Evolutionary conservation across 2,797 vertebrate species (phyloP).

Genomic region (Rhincodon typus): DNA sequence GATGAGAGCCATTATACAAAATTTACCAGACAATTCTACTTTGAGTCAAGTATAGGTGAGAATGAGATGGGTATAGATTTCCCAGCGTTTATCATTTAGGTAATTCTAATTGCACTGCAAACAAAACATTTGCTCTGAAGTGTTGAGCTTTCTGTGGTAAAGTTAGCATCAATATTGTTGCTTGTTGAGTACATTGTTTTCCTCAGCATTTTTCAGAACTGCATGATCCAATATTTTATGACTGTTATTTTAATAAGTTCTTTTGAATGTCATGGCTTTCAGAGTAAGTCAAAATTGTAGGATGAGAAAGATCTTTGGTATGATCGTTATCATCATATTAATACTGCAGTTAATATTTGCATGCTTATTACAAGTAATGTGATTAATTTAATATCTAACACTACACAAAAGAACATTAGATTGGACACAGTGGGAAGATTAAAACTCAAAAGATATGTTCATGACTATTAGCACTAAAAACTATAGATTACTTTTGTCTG

Average conservation of each 20-base stretch:
- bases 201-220: background rate
- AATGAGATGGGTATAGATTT: too few species aligned
- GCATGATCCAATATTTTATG: background rate
- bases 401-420: slow-evolving; percentile 36
- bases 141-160: background rate
- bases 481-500: background rate
- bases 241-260: background rate
- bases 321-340: slow-evolving; percentile 33
- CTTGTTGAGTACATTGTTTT: background rate
- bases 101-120: slow-evolving; percentile 4
- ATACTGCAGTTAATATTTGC: slow-evolving; percentile 31
- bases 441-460: slow-evolving; percentile 15
- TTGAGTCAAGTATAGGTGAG: background rate
- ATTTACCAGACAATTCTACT: background rate
- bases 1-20: background rate
- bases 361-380: slow-evolving; percentile 35
- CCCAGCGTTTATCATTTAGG: background rate
- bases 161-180: background rate
- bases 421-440: slow-evolving; percentile 36
- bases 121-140: background rate
- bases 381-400: slow-evolving; percentile 37
- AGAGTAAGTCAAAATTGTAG: slow-evolving; percentile 28
- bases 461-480: slow-evolving; percentile 23
- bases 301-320: slow-evolving; percentile 21
- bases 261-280: background rate